Evolutionary conservation across 2,888 invertebrate species (phyloP), one percentile per base, ranked within the genome.

Genomic region (Hypomecis punctinalis): DNA sequence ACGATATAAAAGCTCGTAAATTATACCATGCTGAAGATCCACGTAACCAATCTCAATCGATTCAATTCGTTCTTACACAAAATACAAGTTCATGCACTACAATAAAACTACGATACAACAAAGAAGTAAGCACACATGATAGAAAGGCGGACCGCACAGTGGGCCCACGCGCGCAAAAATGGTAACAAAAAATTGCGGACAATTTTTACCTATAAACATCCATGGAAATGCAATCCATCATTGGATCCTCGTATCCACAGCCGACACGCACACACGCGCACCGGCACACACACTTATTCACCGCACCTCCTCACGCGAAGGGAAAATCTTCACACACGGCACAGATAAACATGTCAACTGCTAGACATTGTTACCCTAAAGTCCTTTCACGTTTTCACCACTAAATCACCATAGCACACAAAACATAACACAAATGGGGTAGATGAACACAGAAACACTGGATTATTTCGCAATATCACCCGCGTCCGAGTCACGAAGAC

Each of bases 261-360:
- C 80, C 82, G 76, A 79, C 77, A 79, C 87, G 84, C 89, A 76
- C 90, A 90, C 91, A 87, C 87, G 77, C 82, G 80, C 84, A 75
- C 81, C 76, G 80, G 79, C 88, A 83, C 91, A 80, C 90, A 91
- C 91, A 91, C 91, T 81, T 82, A 77, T 85, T 80, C 88, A 89
- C 86, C 75, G 81, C 88, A 88, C 88, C 90, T 90, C 91, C 91
- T 92, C 91, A 92, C 92, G 88, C 91, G 86, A 93, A 91, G 92
- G 93, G 92, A 93, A 93, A 93, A 92, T 92, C 93, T 92, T 93
- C 93, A 92, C 91, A 92, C 91, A 93, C 92, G 91, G 89, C 91
- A 93, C 92, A 92, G 93, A 93, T 93, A 93, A 93, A 93, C 93
- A 93, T 93, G 93, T 93, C 93, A 93, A 93, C 90, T 91, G 84